Evolutionary conservation across 2,113 vertebrate genomes (phyloP).

Genomic region (Sylvilagus bachmani): DNA sequence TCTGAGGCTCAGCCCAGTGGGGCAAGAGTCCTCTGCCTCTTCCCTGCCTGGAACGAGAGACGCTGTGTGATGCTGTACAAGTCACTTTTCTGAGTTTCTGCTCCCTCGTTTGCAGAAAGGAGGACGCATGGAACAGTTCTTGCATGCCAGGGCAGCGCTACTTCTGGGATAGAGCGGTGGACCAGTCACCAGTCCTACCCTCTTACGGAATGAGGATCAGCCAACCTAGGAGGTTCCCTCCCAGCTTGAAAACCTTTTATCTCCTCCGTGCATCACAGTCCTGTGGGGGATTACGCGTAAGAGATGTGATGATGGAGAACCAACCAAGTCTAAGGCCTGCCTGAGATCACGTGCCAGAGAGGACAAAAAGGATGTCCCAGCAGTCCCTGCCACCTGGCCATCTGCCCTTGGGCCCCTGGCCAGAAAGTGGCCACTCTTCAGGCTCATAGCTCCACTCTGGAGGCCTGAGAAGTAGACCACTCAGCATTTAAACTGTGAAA

Average conservation of each 20-base stretch:
- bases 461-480: background rate
- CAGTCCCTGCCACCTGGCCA: background rate
- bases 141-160: background rate
- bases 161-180: background rate
- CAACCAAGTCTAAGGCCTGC: background rate
- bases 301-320: background rate
- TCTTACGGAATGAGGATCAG: background rate
- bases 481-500: background rate
- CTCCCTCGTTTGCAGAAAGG: background rate
- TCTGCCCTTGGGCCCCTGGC: background rate
- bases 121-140: background rate
- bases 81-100: background rate
- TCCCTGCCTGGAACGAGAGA: background rate
- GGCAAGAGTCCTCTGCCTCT: background rate
- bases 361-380: background rate
- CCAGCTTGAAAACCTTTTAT: background rate
- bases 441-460: background rate
- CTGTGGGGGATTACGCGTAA: no score
- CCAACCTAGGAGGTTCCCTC: background rate
- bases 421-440: background rate
- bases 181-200: background rate
- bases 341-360: background rate
- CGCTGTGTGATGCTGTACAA: background rate
- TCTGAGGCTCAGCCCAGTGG: background rate
- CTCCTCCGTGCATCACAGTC: accelerated